Evolutionary conservation across 2,113 vertebrate genomes (phyloP).

Genomic region (Megaleporinus macrocephalus): DNA sequence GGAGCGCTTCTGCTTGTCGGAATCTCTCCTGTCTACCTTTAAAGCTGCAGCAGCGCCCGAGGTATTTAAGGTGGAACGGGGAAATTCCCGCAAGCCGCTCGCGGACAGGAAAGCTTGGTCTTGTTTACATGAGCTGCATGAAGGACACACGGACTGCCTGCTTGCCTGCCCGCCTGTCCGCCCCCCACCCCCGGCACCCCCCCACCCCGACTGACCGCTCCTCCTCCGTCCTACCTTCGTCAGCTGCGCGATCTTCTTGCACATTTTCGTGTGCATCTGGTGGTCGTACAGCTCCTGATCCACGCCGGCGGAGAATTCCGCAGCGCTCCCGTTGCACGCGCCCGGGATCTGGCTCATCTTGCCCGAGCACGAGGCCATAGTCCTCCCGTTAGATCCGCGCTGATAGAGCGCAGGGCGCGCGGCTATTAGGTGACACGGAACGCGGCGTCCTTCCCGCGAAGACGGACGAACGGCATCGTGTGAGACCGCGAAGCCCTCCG

Average conservation of each 20-base stretch:
- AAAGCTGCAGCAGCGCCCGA: too few species aligned
- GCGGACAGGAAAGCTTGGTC: too few species aligned
- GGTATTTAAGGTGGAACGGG: too few species aligned
- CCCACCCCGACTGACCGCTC: not conserved
- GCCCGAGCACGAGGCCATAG: slow-evolving; percentile 86
- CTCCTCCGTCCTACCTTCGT: slow-evolving; percentile 95
- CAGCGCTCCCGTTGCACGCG: slow-evolving; percentile 80
- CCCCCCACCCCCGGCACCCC: slow-evolving; percentile 34
- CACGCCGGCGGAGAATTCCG: slow-evolving; percentile 71
- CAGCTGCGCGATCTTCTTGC: slow-evolving; percentile 99
- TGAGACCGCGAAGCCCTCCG: slow-evolving; percentile 56
- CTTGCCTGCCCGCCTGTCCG: not conserved
- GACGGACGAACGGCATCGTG: slow-evolving; percentile 59
- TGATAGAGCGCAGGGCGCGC: slow-evolving; percentile 36
- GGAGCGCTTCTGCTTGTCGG: too few species aligned
- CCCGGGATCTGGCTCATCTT: slow-evolving; percentile 79
- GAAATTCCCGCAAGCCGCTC: too few species aligned
- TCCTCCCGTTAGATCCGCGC: slow-evolving; percentile 11
- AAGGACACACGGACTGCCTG: too few species aligned
- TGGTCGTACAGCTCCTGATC: slow-evolving; percentile 79
- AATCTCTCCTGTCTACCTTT: too few species aligned
- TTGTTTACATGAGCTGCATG: too few species aligned
- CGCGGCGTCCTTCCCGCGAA: slow-evolving; percentile 54
- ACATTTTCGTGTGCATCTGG: slow-evolving; percentile 94
- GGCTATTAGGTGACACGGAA: not conserved